Evolutionary conservation across 1,140 invertebrate genomes (phyloP), one percentile per base, ranked within the genome.

Genomic region (Zelostemma sp.): DNA sequence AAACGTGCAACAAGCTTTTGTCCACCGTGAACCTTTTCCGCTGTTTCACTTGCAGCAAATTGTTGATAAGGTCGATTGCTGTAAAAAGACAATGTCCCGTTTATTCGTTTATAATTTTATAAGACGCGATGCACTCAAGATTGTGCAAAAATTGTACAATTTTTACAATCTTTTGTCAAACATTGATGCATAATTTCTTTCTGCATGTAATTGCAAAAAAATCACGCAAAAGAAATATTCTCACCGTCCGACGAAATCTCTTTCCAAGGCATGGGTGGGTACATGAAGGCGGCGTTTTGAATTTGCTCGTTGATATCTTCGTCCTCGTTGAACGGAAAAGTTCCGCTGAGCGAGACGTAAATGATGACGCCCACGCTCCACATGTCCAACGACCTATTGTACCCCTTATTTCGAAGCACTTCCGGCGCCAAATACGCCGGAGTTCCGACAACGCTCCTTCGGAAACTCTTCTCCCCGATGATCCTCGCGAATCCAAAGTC

Each of bases 241-340:
- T 72, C 85, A 97, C 95, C 97, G 87, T 98, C 94, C 31, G 91
- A 90, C n/a, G 96, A 97, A 76, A 99, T 97, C 84, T 99, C 96
- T 79, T 96, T 95, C 98, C 98, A 99, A 0, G 97, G 97, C 85
- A 94, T 94, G 0, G 95, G 94, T 11, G 98, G 98, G 88, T 99
- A 99, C 98, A 99, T 99, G 80, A 99, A 99, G 43, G 96, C 96
- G 31, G 98, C 98, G 88, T 99, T 99, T 87, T 99, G 96, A 70
- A 99, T 99, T 86, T 99, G 98, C 85, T 99, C 97, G 85, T 97
- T 96, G 63, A 99, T 99, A 84, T 99, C 97, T 88, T 99, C 98
- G 86, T 99, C 97, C 86, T 99, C 97, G 83, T 99, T 99, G 84
- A 99, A 99, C 28, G 97, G 97, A 87, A 99, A 99, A 0, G 97